phyloP scores from a whole-genome alignment of 2,888 invertebrate species.

The Dinocampus coccinellae region DNA sequence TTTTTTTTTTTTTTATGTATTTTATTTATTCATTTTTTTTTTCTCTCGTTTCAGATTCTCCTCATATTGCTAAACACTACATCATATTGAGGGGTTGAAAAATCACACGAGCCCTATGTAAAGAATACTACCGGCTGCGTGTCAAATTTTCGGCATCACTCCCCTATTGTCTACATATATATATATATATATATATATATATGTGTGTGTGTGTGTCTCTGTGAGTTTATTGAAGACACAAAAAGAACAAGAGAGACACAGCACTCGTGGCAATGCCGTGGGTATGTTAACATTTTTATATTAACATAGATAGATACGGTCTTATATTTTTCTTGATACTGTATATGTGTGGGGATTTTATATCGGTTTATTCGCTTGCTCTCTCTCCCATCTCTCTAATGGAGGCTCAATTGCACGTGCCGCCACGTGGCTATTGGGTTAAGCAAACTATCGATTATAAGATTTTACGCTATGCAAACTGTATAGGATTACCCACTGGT shows the following conservation, averaged over 20 bases:
- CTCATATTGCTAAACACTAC: conserved; percentile 9
- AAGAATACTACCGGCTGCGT: conserved; percentile 34
- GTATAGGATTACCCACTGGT: conserved; percentile 65
- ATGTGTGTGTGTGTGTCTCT: too few species aligned
- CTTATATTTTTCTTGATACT: conserved; percentile 8
- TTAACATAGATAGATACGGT: conserved; percentile 36
- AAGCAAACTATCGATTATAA: conserved; percentile 70
- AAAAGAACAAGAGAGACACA: background rate
- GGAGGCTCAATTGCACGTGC: conserved; percentile 35
- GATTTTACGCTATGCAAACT: conserved; percentile 69
- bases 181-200: background rate
- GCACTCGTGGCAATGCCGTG: conserved; percentile 12
- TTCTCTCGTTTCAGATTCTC: background rate
- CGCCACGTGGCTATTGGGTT: conserved; percentile 54
- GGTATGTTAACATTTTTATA: conserved; percentile 27
- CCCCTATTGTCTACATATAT: conserved; percentile 21
- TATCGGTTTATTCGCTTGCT: conserved; percentile 47
- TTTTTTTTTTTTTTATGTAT: background rate
- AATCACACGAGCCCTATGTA: conserved; percentile 37
- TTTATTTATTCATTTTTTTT: background rate
- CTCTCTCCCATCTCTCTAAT: conserved; percentile 34
- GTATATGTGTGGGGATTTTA: background rate
- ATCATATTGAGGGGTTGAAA: conserved; percentile 29
- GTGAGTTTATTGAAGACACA: background rate
- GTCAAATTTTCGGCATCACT: conserved; percentile 42